A percentile compares a stretch with the other conserved stretches of the same genome.
phyloP scores from a whole-genome alignment of 2,113 vertebrate species.

The Physeter macrocephalus region DNA sequence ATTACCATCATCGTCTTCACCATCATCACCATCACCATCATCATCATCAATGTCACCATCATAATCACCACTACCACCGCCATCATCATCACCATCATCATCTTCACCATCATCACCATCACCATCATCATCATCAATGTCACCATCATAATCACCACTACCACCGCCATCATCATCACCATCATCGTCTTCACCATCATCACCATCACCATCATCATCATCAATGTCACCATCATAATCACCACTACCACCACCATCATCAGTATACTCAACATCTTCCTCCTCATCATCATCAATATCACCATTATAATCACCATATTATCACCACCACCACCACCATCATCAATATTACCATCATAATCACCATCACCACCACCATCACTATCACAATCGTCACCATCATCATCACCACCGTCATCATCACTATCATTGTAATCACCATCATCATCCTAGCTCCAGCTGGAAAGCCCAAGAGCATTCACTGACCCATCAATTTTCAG shows the following conservation, averaged over 20 bases:
- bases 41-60: too few relatives aligned
- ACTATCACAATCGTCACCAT: background rate
- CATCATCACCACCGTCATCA: background rate
- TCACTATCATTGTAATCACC: too few relatives aligned
- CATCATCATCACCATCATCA: too few relatives aligned
- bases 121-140: rapidly evolving
- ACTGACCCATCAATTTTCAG: background rate
- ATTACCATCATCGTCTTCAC: too few relatives aligned
- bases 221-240: background rate
- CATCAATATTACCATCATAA: background rate
- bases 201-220: rapidly evolving
- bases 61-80: too few relatives aligned
- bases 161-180: rapidly evolving
- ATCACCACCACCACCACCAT: rapidly evolving
- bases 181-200: background rate
- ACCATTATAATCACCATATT: rapidly evolving
- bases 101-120: background rate
- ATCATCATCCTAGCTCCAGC: background rate
- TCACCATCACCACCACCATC: background rate
- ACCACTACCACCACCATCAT: background rate
- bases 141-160: too few relatives aligned
- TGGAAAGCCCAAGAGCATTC: background rate
- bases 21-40: too few relatives aligned
- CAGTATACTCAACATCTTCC: too few relatives aligned
- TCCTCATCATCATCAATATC: rapidly evolving